Evolutionary conservation across 2,113 vertebrate species (phyloP).

Genomic region (Gila orcuttii): DNA sequence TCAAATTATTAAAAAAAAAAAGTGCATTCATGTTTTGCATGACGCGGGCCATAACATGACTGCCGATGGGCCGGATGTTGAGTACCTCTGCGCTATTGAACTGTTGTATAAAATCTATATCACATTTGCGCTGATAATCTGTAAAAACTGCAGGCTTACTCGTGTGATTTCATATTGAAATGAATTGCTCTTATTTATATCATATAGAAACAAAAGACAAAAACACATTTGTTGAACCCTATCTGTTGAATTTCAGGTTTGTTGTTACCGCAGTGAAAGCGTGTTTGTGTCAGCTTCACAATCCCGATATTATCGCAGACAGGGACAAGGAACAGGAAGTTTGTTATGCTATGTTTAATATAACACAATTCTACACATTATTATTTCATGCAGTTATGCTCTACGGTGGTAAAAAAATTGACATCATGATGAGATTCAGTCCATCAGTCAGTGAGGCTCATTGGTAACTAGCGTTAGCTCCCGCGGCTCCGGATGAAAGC

Average conservation of each 20-base stretch:
- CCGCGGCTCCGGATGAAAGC: neutral
- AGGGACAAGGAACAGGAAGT: neutral
- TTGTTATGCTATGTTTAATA: slow-evolving; percentile 24
- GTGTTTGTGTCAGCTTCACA: neutral
- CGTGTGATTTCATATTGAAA: neutral
- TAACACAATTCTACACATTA: slow-evolving; percentile 9
- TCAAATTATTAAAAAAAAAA: too few relatives aligned
- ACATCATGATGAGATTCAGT: neutral
- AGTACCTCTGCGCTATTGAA: too few relatives aligned
- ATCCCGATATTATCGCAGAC: neutral
- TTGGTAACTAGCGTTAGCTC: too few relatives aligned
- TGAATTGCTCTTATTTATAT: neutral
- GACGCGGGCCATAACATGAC: too few relatives aligned
- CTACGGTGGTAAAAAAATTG: slow-evolving; percentile 22
- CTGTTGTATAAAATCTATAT: too few relatives aligned
- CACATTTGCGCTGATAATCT: neutral
- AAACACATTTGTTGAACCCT: too few relatives aligned
- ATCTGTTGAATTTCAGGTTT: too few relatives aligned
- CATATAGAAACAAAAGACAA: neutral
- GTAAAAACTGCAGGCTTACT: neutral
- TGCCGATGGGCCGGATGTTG: too few relatives aligned
- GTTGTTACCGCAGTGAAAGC: neutral
- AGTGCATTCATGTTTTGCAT: too few relatives aligned
- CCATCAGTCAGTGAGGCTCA: neutral
- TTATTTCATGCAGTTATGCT: neutral